These are phyloP conservation scores for Suillia variegata DNA, from an alignment of 2,888 invertebrate genomes.

Conservation along the genomic window DNA sequence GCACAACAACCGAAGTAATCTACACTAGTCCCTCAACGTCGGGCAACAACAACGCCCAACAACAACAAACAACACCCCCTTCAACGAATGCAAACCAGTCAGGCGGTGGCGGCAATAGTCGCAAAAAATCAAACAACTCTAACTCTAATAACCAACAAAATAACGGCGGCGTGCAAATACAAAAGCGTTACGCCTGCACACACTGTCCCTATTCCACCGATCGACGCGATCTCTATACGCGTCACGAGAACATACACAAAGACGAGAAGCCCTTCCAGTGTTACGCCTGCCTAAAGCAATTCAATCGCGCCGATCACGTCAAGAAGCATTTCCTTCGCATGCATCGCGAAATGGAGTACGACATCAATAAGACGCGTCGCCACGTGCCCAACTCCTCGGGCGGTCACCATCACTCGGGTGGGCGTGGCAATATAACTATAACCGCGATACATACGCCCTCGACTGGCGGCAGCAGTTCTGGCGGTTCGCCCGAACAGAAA, in stretches of 20 bases:
- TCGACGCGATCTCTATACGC: constrained; percentile 85
- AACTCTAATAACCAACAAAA: constrained; percentile 36
- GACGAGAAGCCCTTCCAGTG: constrained; percentile 94
- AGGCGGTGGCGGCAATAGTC: constrained; percentile 33
- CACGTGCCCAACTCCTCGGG: constrained; percentile 56
- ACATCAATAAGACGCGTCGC: constrained; percentile 78
- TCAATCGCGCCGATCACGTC: constrained; percentile 92
- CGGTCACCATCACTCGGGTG: constrained; percentile 66
- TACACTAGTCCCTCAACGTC: constrained; percentile 55
- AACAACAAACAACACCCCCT: constrained; percentile 10
- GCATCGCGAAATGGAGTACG: constrained; percentile 89
- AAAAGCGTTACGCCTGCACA: constrained; percentile 82
- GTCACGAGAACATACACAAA: constrained; percentile 92
- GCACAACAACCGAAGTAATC: constrained; percentile 42
- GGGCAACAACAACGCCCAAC: constrained; percentile 25
- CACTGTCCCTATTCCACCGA: constrained; percentile 92
- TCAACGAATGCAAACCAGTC: constrained; percentile 33
- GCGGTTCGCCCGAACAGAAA: constrained; percentile 46
- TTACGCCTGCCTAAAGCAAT: constrained; percentile 90
- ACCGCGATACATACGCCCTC: constrained; percentile 42
- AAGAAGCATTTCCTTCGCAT: constrained; percentile 92
- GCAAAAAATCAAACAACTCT: constrained; percentile 44
- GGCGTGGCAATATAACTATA: constrained; percentile 61
- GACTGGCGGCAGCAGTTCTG: constrained; percentile 23
- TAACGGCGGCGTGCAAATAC: constrained; percentile 55